Conservation (phyloP, 2,888 invertebrate species). For the Odontocerum albicorne region DNA sequence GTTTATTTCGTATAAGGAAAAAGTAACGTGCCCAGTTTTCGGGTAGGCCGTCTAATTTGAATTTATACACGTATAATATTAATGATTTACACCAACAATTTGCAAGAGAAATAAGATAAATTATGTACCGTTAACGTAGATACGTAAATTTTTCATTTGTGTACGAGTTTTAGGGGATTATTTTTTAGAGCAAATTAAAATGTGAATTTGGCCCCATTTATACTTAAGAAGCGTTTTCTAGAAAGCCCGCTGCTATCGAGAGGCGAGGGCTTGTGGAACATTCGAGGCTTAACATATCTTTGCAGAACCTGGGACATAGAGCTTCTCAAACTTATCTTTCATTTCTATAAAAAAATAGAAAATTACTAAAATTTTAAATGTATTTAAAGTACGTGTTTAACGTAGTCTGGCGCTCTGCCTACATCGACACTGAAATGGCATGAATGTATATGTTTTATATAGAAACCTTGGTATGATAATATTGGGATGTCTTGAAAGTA, state of each 20-base stretch:
- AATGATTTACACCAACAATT: slow-evolving; percentile 27
- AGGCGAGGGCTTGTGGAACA: too few relatives aligned
- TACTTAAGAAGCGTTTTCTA: slow-evolving; percentile 14
- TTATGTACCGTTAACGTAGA: slow-evolving; percentile 13
- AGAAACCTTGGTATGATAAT: too few relatives aligned
- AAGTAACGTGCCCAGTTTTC: not conserved
- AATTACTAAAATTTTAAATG: too few relatives aligned
- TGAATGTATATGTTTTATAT: too few relatives aligned
- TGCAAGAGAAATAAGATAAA: slow-evolving; percentile 23
- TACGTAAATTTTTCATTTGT: slow-evolving; percentile 29
- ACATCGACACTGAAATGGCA: too few relatives aligned
- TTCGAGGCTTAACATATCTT: too few relatives aligned
- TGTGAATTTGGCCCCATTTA: slow-evolving; percentile 13
- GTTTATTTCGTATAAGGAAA: not conserved
- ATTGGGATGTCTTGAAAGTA: too few relatives aligned
- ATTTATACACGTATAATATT: slow-evolving; percentile 23
- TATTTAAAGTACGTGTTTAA: too few relatives aligned
- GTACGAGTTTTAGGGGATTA: slow-evolving; percentile 21
- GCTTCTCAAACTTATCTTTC: too few relatives aligned
- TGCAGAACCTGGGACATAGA: too few relatives aligned
- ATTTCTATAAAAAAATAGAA: too few relatives aligned
- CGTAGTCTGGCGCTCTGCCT: too few relatives aligned
- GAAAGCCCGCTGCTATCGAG: not conserved
- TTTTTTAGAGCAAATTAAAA: slow-evolving; percentile 20
- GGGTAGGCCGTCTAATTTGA: slow-evolving; percentile 1